These are phyloP conservation scores for Diabrotica virgifera DNA, from an alignment of 1,140 invertebrate species.

Conservation along the genomic window DNA sequence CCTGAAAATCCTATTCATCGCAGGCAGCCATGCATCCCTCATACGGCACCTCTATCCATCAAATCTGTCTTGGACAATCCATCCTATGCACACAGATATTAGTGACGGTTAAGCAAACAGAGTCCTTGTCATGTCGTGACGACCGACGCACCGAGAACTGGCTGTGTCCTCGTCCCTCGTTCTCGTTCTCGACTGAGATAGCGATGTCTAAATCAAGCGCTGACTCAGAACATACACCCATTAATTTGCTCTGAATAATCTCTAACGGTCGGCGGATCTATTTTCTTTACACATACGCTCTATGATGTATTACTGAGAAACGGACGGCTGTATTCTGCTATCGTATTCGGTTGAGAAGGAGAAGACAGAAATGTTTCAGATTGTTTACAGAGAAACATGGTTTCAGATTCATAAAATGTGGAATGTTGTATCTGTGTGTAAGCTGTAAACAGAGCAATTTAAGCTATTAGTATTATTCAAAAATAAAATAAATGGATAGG, in stretches of 20 bases:
- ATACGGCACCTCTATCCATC: conserved; percentile 5
- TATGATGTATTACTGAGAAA: background rate
- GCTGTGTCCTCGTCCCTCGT: background rate
- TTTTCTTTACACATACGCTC: background rate
- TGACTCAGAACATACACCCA: conserved; percentile 5
- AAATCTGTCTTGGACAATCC: conserved; percentile 9
- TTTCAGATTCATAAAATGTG: too few species aligned
- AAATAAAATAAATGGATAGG: too few species aligned
- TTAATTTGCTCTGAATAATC: conserved; percentile 13
- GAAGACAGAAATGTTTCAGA: too few species aligned
- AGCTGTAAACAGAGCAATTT: too few species aligned
- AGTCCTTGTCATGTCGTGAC: conserved; percentile 12
- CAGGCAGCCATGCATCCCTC: too few species aligned
- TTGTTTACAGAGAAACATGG: too few species aligned
- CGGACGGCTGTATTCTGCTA: too few species aligned
- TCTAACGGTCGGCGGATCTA: background rate
- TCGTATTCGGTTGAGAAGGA: too few species aligned
- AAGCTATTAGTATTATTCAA: too few species aligned
- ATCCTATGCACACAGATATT: conserved; percentile 12
- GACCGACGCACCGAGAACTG: background rate
- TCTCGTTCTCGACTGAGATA: background rate
- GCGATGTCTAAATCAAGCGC: conserved; percentile 8
- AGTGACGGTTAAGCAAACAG: conserved; percentile 15
- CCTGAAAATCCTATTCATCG: too few species aligned
- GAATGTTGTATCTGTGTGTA: too few species aligned